Base-by-base conservation (phyloP, 2,888 invertebrate genomes). In the Cosmopolites sordidus region DNA sequence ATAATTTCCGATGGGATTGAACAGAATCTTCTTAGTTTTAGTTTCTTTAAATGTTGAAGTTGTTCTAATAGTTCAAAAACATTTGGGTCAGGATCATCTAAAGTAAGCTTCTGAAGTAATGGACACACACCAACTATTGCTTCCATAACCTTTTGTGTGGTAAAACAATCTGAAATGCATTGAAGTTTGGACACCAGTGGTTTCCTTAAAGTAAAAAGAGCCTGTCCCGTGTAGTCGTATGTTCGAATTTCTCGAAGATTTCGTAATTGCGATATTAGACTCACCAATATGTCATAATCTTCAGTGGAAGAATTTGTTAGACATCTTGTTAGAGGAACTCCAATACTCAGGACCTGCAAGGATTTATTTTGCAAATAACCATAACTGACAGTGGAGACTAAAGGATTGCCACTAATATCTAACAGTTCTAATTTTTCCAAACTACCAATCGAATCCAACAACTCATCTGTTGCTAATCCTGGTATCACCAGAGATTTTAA, bases 381-480 rank as follows among this genome's bases (percentile, higher is more conserved):
- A 2, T 49, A 16, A n/a, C 51, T 52, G 11, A 43, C 39, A 2
- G 16, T 6, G 12, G 58, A 33, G 1, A 56, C 15, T 11, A 9
- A n/a, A 11, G 16, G 15, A 16, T 84, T 83, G 1, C 84, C 84
- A 0, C 83, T 84, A 43, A 85, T 78, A 58, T 85, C 83, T 14
- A 85, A 69, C 4, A 83, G 71, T 61, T 81, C 79, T 41, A 85
- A 68, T 11, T 78, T 76, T 55, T 75, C 75, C 55, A 80, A 80
- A 55, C 78, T 73, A 15, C 78, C 77, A 8, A 79, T 78, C 58
- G 76, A 78, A 66, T 81, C 79, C 45, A 85, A 73, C 48, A 84
- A 76, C 67, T 81, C 79, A 62, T 84, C 84, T 58, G 83, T 83
- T 11, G 84, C 83, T 56, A 83, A 80, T 59, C 83, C 82, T 0